Base-by-base conservation (phyloP, 2,888 invertebrate species). In the Xestia sexstrigata region DNA sequence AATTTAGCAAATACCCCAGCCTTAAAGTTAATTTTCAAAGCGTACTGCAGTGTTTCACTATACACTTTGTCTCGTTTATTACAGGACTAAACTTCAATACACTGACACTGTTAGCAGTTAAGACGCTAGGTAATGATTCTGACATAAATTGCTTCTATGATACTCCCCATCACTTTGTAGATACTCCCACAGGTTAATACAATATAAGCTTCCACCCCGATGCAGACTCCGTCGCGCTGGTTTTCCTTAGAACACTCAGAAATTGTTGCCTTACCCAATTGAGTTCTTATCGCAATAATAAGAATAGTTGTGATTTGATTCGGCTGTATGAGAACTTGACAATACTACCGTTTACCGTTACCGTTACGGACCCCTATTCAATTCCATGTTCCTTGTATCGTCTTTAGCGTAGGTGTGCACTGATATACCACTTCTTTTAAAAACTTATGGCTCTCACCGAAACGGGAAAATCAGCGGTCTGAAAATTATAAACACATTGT, bases 401-500 rank as follows among this genome's bases (percentile, higher is more conserved):
- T 49, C 20, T 52, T 11, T 52, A 52, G 52, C 9, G 52, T 39
- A 23, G 3, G 26, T 55, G 1, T 35, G 7, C n/a, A 81, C n/a
- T 49, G 5, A 58, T 15, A 66, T 35, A 35, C 15, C n/a, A 65
- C 4, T 35, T 42, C 8, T 23, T 47, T 42, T 39, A 26, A 42
- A n/a, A 66, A 35, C 20, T 58, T 15, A 63, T 47, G 23, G 13
- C 23, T 5, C 8, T 58, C 9, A 23, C n/a, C 15, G 42, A 42
- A 63, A 82, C 20, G 20, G 13, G 7, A 52, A 67, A 62, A 26
- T 20, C 55, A 70, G 35, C n/a, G n/a, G 30, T 35, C 30, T 58
- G 67, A 68, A 78, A 78, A 79, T 52, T 42, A 13, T 39, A 67
- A 79, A 47, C 15, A 23, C 55, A 35, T 58, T 69, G 62, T 47